Conservation (phyloP, 2,888 invertebrate genomes). For the Eumacrocentrus americanus region DNA sequence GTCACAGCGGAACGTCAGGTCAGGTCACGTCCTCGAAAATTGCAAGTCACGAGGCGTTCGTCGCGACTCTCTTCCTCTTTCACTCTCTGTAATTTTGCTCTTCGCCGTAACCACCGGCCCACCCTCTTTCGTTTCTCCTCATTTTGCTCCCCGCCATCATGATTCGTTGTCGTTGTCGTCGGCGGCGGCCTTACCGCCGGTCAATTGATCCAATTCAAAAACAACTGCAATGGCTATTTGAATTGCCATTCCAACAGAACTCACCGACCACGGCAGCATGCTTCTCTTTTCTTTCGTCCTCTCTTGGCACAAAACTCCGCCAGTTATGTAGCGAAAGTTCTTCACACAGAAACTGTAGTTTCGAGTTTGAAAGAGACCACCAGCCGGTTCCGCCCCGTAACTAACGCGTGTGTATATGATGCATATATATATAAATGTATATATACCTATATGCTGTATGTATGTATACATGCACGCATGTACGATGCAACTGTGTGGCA, state of each 20-base stretch:
- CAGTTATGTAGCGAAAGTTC: constrained; percentile 15
- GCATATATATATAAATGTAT: not conserved
- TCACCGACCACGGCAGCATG: not conserved
- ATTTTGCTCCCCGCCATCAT: not conserved
- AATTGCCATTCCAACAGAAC: constrained; percentile 1
- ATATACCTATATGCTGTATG: too few relatives aligned
- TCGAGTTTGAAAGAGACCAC: constrained; percentile 16
- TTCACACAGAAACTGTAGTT: constrained; percentile 15
- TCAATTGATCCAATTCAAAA: constrained; percentile 11
- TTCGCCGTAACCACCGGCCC: constrained; percentile 27
- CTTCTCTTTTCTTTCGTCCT: constrained; percentile 1
- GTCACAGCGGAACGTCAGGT: constrained; percentile 24
- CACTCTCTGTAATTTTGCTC: constrained; percentile 38
- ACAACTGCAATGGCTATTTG: constrained; percentile 7
- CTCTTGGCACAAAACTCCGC: constrained; percentile 17
- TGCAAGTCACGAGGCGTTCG: constrained; percentile 41
- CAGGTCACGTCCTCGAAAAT: constrained; percentile 51
- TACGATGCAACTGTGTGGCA: not conserved
- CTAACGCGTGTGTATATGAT: not conserved
- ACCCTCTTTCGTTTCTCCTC: not conserved
- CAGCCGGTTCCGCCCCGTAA: not conserved
- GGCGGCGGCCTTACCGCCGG: not conserved
- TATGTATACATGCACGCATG: not conserved
- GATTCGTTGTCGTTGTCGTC: not conserved
- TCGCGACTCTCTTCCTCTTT: constrained; percentile 36